These are phyloP conservation scores for Chelmon rostratus DNA, from an alignment of 2,797 vertebrate genomes.

Conservation along the genomic window DNA sequence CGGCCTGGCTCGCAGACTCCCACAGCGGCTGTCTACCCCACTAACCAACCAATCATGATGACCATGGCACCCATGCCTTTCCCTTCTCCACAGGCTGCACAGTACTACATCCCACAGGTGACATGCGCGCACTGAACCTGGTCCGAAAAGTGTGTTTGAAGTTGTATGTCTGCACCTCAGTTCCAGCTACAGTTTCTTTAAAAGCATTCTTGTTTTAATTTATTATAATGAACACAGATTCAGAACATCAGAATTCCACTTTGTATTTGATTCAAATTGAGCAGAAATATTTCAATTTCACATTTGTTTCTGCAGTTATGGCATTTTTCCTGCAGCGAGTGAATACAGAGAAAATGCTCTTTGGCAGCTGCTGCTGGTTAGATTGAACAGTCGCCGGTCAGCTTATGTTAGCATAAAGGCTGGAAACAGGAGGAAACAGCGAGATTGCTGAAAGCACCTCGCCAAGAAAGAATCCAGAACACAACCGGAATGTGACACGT, in stretches of 20 bases:
- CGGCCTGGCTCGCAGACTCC: slow-evolving; percentile 93
- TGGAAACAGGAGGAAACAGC: background rate
- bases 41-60: slow-evolving; percentile 99
- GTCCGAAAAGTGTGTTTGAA: background rate
- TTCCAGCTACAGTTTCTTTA: background rate
- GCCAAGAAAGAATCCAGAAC: background rate
- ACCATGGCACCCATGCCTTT: slow-evolving; percentile 97
- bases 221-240: background rate
- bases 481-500: background rate
- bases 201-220: background rate
- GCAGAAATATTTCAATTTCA: background rate
- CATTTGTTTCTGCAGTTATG: background rate
- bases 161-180: background rate
- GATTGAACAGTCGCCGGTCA: too few relatives aligned
- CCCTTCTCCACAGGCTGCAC: slow-evolving; percentile 93
- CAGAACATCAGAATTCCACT: background rate
- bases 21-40: slow-evolving; percentile 91
- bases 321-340: background rate
- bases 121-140: slow-evolving; percentile 14
- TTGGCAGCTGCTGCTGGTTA: slow-evolving; percentile 9
- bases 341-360: background rate
- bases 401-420: too few relatives aligned
- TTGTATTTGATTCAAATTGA: background rate
- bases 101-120: slow-evolving; percentile 99
- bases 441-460: background rate